Percentiles rank a stretch among this genome's conserved stretches.
phyloP scores from a whole-genome alignment of 2,888 invertebrate genomes.

The Epinotia ramella region DNA sequence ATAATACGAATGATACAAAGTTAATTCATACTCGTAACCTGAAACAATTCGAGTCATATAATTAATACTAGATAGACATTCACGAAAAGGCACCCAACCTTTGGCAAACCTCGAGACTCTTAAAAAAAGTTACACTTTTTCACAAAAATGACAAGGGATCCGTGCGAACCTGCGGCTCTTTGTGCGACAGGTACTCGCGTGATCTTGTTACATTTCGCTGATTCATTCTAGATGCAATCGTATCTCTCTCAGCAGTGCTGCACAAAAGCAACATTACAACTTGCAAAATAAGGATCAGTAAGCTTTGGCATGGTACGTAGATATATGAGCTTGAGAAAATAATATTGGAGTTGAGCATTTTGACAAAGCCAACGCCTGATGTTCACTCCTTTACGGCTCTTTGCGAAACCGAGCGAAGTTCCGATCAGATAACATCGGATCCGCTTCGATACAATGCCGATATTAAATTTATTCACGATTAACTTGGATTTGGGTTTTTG shows the following conservation, averaged over 20 bases:
- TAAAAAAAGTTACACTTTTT: constrained; percentile 34
- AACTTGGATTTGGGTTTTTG: constrained; percentile 62
- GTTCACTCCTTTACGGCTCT: constrained; percentile 72
- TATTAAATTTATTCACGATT: constrained; percentile 65
- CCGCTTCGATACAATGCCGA: constrained; percentile 70
- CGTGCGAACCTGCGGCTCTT: constrained; percentile 66
- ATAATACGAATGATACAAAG: no score
- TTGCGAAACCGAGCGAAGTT: constrained; percentile 69
- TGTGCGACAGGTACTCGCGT: constrained; percentile 76
- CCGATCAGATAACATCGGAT: constrained; percentile 81
- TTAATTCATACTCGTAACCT: no score
- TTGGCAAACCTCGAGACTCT: constrained; percentile 16
- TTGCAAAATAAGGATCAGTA: background rate
- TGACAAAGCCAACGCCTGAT: constrained; percentile 62
- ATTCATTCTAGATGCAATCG: background rate
- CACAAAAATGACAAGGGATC: constrained; percentile 39
- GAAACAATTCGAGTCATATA: background rate
- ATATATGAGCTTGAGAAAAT: constrained; percentile 1
- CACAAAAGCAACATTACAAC: background rate
- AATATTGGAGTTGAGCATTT: constrained; percentile 35
- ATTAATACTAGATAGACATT: background rate
- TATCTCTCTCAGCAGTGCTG: background rate
- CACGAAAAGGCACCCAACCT: constrained; percentile 10
- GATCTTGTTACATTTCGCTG: constrained; percentile 74
- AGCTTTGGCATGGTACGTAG: no score